A percentile compares a stretch with the other conserved stretches of the same genome.
Evolutionary conservation across 2,113 vertebrate genomes (phyloP).

Genomic region (Hemichromis elongatus): DNA sequence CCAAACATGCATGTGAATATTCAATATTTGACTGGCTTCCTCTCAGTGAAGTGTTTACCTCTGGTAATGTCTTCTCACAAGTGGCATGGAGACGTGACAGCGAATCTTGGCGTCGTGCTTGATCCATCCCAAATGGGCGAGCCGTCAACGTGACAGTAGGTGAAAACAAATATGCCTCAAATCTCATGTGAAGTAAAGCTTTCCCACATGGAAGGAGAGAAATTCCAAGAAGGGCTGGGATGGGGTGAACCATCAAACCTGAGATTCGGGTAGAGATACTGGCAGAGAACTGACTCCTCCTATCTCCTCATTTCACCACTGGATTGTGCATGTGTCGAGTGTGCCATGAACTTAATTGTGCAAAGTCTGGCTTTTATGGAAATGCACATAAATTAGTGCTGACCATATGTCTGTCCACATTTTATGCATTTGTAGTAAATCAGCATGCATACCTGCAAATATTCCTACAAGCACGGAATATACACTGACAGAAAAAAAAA

Average conservation of each 20-base stretch:
- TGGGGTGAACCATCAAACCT: slow-evolving; percentile 32
- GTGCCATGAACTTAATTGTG: neutral
- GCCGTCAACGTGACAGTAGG: slow-evolving; percentile 42
- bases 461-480: neutral
- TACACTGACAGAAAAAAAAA: neutral
- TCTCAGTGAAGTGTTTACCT: slow-evolving; percentile 15
- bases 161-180: slow-evolving; percentile 38
- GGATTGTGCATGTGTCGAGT: neutral
- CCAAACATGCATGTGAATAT: slow-evolving; percentile 36
- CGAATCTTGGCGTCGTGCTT: neutral
- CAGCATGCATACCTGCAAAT: neutral
- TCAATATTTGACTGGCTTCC: slow-evolving; percentile 15
- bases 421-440: neutral
- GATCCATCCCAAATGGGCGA: slow-evolving; percentile 21
- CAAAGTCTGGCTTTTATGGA: slow-evolving; percentile 33
- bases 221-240: slow-evolving; percentile 30
- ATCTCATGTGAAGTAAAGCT: slow-evolving; percentile 34
- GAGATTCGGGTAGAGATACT: slow-evolving; percentile 34
- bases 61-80: slow-evolving; percentile 23
- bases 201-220: slow-evolving; percentile 44
- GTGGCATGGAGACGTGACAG: slow-evolving; percentile 44
- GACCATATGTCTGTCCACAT: slow-evolving; percentile 18
- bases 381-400: slow-evolving; percentile 4
- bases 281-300: neutral
- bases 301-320: neutral